These are phyloP conservation scores for Caenorhabditis sp. DNA, from an alignment of 2,888 invertebrate species.

Conservation along the genomic window DNA sequence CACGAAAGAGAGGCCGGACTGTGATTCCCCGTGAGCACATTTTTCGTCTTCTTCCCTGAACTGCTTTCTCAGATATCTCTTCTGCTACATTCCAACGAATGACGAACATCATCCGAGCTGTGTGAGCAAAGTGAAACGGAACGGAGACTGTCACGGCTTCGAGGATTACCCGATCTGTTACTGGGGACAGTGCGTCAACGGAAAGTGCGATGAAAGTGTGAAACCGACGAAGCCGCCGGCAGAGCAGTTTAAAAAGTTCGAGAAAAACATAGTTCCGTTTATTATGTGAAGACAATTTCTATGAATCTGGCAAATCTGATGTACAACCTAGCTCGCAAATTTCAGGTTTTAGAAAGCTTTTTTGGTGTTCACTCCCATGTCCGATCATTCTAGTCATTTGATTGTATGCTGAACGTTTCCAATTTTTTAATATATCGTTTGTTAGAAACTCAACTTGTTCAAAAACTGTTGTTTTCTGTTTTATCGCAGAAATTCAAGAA, in stretches of 20 bases:
- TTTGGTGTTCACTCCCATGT: slow-evolving; percentile 5
- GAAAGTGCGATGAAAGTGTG: slow-evolving; percentile 55
- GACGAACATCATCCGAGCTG: slow-evolving; percentile 60
- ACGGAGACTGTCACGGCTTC: slow-evolving; percentile 75
- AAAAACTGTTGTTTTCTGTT: too few relatives aligned
- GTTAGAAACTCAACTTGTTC: too few relatives aligned
- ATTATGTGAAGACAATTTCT: slow-evolving; percentile 34
- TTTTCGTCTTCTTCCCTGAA: too few relatives aligned
- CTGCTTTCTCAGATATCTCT: slow-evolving; percentile 67
- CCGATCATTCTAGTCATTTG: slow-evolving; percentile 24
- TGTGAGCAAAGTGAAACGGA: slow-evolving; percentile 71
- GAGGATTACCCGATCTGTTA: slow-evolving; percentile 71
- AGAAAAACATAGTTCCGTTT: slow-evolving; percentile 41
- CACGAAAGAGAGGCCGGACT: slow-evolving; percentile 47
- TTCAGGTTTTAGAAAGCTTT: slow-evolving; percentile 11
- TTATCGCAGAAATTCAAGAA: too few relatives aligned
- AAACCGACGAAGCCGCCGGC: slow-evolving; percentile 10
- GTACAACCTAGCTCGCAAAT: slow-evolving; percentile 6
- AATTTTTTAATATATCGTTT: too few relatives aligned
- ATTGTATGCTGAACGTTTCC: not conserved
- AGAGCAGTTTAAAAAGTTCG: slow-evolving; percentile 21
- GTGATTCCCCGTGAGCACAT: slow-evolving; percentile 65
- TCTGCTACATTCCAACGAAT: slow-evolving; percentile 69
- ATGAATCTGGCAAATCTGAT: slow-evolving; percentile 16
- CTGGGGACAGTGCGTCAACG: slow-evolving; percentile 68